phyloP scores from a whole-genome alignment of 2,113 vertebrate species.

The Nesospiza acunhae region DNA sequence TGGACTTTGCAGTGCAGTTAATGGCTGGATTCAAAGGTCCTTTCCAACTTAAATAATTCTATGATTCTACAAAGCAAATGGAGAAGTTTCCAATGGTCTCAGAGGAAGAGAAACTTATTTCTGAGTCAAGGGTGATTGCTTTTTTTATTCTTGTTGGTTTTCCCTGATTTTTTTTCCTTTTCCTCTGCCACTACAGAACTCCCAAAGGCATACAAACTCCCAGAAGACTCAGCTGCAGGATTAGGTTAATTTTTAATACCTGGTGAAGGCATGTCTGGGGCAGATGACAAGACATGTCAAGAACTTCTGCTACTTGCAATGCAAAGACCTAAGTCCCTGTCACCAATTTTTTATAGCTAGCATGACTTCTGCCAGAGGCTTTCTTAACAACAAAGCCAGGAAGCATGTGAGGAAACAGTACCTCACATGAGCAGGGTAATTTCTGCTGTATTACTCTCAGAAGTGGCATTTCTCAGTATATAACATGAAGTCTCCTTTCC shows the following conservation, averaged over 20 bases:
- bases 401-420: neutral
- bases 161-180: neutral
- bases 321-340: neutral
- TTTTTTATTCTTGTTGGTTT: neutral
- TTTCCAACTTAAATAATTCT: neutral
- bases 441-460: neutral
- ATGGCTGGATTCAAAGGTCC: neutral
- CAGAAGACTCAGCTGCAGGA: neutral
- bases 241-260: constrained; percentile 33
- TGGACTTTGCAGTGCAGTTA: neutral
- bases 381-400: neutral
- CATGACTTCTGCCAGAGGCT: neutral
- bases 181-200: neutral
- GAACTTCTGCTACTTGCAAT: neutral
- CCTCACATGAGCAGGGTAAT: neutral
- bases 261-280: neutral
- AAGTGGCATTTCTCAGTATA: neutral
- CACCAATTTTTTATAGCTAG: neutral
- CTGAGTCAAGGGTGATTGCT: neutral
- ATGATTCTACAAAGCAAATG: neutral
- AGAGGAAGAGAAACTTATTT: neutral
- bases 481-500: neutral
- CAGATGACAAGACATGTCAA: neutral
- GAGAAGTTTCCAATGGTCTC: neutral
- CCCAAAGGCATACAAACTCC: neutral